Percentiles rank a stretch among this genome's conserved stretches.
Evolutionary conservation across 2,113 vertebrate genomes (phyloP).

Genomic region (Bos javanicus): DNA sequence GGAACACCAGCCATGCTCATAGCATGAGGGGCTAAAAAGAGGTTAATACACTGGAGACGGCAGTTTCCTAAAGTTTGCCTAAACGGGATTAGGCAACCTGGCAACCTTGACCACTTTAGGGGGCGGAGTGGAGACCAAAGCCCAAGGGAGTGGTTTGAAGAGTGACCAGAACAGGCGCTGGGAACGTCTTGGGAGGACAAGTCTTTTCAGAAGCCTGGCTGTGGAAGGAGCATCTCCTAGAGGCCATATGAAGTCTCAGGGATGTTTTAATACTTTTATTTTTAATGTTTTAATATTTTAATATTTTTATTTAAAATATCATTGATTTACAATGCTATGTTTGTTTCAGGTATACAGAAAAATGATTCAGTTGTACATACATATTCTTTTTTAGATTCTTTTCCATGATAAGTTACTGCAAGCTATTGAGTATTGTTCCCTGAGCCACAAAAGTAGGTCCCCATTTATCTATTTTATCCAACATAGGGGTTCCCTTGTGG

Average conservation of each 20-base stretch:
- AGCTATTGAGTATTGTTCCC: neutral
- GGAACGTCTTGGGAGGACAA: neutral
- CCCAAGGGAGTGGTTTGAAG: neutral
- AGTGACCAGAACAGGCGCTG: neutral
- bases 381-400: neutral
- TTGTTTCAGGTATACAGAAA: neutral
- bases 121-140: neutral
- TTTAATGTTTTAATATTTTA: neutral
- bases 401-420: neutral
- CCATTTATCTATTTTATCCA: neutral
- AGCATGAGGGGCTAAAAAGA: neutral
- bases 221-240: neutral
- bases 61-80: neutral
- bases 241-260: accelerated
- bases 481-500: neutral
- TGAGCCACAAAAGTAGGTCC: neutral
- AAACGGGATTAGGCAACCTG: neutral
- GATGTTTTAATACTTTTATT: too few relatives aligned
- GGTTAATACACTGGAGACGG: neutral
- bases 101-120: neutral
- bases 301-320: neutral
- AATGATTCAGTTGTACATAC: neutral
- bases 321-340: neutral
- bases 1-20: neutral
- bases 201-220: neutral